Conservation (phyloP, 2,113 vertebrate species). For the Fulmarus glacialis region DNA sequence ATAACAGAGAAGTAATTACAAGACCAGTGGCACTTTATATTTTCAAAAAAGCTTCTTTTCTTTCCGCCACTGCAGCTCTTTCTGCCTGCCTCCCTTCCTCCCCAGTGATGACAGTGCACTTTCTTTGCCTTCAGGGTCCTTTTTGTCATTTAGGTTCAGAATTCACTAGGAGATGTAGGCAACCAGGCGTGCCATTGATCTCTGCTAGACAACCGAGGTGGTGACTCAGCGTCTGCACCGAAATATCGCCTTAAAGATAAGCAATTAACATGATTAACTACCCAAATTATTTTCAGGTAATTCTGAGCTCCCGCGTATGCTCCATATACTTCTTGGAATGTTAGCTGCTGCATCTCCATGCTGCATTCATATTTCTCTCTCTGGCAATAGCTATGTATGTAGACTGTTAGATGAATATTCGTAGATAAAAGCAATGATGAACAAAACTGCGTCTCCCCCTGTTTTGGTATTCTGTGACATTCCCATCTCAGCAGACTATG, state of each 20-base stretch:
- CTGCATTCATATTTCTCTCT: constrained; percentile 41
- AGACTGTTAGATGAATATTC: constrained; percentile 29
- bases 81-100: not conserved
- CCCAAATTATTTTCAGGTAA: constrained; percentile 2
- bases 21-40: not conserved
- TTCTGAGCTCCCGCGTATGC: not conserved
- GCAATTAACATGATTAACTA: not conserved
- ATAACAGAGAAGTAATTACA: not conserved
- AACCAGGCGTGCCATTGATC: not conserved
- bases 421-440: constrained; percentile 51
- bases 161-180: not conserved
- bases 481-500: constrained; percentile 82
- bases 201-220: not conserved
- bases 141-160: constrained; percentile 30
- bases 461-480: constrained; percentile 89
- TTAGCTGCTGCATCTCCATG: not conserved
- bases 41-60: not conserved
- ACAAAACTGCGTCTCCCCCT: constrained; percentile 55
- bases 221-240: constrained; percentile 43
- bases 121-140: not conserved
- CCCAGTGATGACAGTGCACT: not conserved
- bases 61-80: not conserved
- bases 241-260: not conserved
- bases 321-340: not conserved
- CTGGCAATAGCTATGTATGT: not conserved